Conservation (phyloP, 1,140 invertebrate species). For the Battus philenor region DNA sequence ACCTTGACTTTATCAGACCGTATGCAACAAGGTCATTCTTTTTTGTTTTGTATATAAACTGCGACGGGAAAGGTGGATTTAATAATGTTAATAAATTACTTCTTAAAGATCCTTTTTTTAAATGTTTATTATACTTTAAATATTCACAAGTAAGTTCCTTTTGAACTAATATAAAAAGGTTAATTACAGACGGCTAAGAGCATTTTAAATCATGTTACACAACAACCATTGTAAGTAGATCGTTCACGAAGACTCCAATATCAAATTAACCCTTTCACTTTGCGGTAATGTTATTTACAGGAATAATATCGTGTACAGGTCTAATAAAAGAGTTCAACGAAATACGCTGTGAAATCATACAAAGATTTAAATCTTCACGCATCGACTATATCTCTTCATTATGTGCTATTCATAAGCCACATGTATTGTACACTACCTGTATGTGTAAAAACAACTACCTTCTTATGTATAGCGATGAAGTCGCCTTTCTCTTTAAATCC, state of each 20-base stretch:
- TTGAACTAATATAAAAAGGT: too few relatives aligned
- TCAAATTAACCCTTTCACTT: constrained; percentile 15
- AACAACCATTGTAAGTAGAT: too few relatives aligned
- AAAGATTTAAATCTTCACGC: constrained; percentile 16
- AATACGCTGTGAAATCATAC: constrained; percentile 19
- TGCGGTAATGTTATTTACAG: constrained; percentile 4
- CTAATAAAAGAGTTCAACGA: constrained; percentile 49
- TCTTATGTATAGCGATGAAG: constrained; percentile 27
- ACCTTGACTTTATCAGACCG: neutral
- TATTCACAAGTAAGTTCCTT: too few relatives aligned
- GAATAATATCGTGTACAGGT: constrained; percentile 1
- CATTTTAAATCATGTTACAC: too few relatives aligned
- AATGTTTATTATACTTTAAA: too few relatives aligned
- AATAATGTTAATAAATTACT: neutral
- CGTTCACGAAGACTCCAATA: too few relatives aligned
- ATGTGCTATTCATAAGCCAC: constrained; percentile 19
- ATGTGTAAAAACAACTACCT: constrained; percentile 24
- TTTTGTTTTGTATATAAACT: neutral
- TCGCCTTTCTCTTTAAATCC: constrained; percentile 48
- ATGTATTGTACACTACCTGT: constrained; percentile 19
- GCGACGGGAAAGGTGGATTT: neutral
- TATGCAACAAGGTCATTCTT: neutral
- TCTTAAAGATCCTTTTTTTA: too few relatives aligned
- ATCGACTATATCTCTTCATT: constrained; percentile 21
- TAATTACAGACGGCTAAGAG: too few relatives aligned